Conservation (phyloP, 1,140 invertebrate species). For the Samia ricini region DNA sequence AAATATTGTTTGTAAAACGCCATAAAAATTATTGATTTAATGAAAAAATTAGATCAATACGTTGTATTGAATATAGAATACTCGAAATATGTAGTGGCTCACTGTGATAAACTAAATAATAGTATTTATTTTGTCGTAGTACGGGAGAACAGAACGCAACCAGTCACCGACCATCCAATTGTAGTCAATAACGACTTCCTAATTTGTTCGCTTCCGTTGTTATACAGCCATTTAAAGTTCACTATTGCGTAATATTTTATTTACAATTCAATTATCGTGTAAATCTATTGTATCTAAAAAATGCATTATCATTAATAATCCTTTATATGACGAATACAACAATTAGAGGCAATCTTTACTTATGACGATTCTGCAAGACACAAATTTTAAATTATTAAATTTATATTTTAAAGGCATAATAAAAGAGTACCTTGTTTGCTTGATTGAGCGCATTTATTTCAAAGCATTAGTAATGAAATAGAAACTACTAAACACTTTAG, state of each 20-base stretch:
- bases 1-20: too few species aligned
- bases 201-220: slow-evolving; percentile 69
- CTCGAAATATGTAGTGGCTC: neutral
- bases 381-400: neutral
- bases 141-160: neutral
- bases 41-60: neutral
- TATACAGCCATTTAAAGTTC: slow-evolving; percentile 19
- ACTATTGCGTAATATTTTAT: slow-evolving; percentile 4
- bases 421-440: too few species aligned
- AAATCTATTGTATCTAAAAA: neutral
- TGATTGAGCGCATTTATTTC: slow-evolving; percentile 14
- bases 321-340: too few species aligned
- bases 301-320: neutral
- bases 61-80: neutral
- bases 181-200: slow-evolving; percentile 70
- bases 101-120: neutral
- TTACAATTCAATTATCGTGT: slow-evolving; percentile 8
- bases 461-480: slow-evolving; percentile 8
- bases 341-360: too few species aligned
- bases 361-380: neutral
- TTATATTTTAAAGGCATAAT: too few species aligned
- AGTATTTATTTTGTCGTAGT: neutral
- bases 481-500: too few species aligned
- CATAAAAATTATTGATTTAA: neutral
- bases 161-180: slow-evolving; percentile 49